Evolutionary conservation across 2,888 invertebrate species (phyloP).

Genomic region (Peribatodes rhomboidaria): DNA sequence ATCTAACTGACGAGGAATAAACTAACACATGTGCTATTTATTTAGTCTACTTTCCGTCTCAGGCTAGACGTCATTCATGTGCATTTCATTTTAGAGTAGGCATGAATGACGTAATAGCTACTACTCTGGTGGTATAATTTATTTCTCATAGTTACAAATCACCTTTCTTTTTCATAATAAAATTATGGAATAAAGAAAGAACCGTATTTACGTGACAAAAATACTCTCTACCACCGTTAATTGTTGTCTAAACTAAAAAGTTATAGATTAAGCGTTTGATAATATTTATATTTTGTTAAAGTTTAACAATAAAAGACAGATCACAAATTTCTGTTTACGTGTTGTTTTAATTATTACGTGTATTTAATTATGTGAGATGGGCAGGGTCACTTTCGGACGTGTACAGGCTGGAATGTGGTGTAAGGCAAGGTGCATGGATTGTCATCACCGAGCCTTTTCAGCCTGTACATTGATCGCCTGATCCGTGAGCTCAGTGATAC

Average conservation of each 20-base stretch:
- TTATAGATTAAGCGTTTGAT: slow-evolving; percentile 75
- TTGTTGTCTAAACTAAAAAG: slow-evolving; percentile 67
- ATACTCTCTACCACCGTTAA: slow-evolving; percentile 63
- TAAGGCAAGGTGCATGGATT: no score
- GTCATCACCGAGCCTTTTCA: no score
- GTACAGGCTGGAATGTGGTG: no score
- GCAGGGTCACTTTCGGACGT: no score
- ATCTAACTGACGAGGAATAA: slow-evolving; percentile 85
- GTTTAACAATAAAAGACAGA: slow-evolving; percentile 84
- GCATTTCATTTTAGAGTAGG: slow-evolving; percentile 56
- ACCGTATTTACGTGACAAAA: slow-evolving; percentile 49
- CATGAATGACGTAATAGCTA: slow-evolving; percentile 74
- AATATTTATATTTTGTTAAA: slow-evolving; percentile 82
- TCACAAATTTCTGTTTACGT: slow-evolving; percentile 54
- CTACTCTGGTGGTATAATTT: slow-evolving; percentile 52
- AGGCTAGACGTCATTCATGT: slow-evolving; percentile 71
- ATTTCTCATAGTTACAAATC: slow-evolving; percentile 46
- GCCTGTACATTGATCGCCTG: no score
- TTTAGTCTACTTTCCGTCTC: slow-evolving; percentile 25
- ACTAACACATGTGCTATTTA: slow-evolving; percentile 31
- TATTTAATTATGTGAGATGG: neutral
- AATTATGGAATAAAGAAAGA: slow-evolving; percentile 73
- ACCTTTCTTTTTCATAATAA: slow-evolving; percentile 76
- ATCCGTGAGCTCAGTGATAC: no score
- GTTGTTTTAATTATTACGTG: slow-evolving; percentile 11